Base-by-base conservation (phyloP, 1,140 invertebrate genomes). In the Drosophila ohnishii region DNA sequence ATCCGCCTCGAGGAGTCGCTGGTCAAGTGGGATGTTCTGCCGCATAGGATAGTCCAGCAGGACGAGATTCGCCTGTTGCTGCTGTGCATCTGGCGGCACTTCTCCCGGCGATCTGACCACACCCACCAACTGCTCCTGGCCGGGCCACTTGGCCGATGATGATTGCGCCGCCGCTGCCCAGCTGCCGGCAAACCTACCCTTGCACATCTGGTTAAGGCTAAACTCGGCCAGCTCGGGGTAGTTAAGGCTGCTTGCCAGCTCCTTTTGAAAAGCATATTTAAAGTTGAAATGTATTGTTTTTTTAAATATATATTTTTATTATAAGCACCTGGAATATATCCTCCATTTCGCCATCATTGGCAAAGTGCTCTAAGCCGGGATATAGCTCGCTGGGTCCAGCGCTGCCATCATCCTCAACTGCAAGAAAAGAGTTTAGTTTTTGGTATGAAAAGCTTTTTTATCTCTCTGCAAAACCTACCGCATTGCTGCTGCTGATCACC, bases 131-230 rank as follows among this genome's bases (percentile, higher is more conserved):
- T 86, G 83, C 47, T 91, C 90, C 51, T 91, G 90, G 7, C 77
- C 80, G 19, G 76, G 74, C 90, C 90, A 91, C 58, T 91, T 91
- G n/a, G 61, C 79, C 9, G 84, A 60, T 11, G 84, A 60, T 11
- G 84, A 63, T 28, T 80, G 78, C 7, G 79, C 51, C 13, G 51
- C 67, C 22, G 79, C 28, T 2, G 47, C 70, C 90, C 90, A 91
- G 51, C 87, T 80, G 8, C 88, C 86, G 28, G 82, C 76, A 50
- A 89, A 91, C 25, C 90, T 76, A 3, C 82, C 87, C 66, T 91
- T 91, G 67, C 90, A 91, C 73, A 91, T 89, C 59, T 91, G 89
- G 65, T 91, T 91, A 35, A 91, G 79, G 42, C 90, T 84, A 25
- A 91, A 90, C 50, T 91, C 90, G 22, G 88, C 80, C 47, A 91